A percentile compares a stretch with the other conserved stretches of the same genome.
Conservation (phyloP, 2,797 vertebrate species). For the Sebastes hubbsi region DNA sequence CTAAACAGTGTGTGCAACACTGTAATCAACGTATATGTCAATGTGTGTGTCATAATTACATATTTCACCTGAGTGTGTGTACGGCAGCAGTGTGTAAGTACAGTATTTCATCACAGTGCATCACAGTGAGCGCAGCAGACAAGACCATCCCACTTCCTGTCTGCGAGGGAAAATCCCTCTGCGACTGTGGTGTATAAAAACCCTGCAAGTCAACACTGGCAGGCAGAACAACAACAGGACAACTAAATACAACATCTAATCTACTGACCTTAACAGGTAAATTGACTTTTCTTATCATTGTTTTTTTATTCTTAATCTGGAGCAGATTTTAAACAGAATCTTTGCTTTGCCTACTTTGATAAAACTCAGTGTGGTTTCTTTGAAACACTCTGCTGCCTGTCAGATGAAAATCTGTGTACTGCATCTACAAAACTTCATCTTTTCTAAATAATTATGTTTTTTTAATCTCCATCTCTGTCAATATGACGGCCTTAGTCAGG, state of each 20-base stretch:
- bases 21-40: background rate
- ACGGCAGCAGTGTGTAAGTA: constrained; percentile 11
- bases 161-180: background rate
- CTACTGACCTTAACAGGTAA: constrained; percentile 53
- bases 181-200: constrained; percentile 4
- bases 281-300: background rate
- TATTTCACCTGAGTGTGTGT: background rate
- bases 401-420: background rate
- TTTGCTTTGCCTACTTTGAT: background rate
- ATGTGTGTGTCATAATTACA: background rate
- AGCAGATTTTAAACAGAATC: background rate
- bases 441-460: background rate
- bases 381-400: background rate
- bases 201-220: background rate
- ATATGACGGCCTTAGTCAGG: background rate
- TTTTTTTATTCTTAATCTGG: background rate
- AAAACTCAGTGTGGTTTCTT: background rate
- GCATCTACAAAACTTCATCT: background rate
- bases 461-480: background rate
- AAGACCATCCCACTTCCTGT: constrained; percentile 46
- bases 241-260: background rate
- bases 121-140: too few relatives aligned
- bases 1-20: background rate
- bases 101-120: constrained; percentile 43
- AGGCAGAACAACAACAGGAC: constrained; percentile 22